These are phyloP conservation scores for Momotus momota DNA, from an alignment of 2,797 vertebrate genomes.

Conservation along the genomic window DNA sequence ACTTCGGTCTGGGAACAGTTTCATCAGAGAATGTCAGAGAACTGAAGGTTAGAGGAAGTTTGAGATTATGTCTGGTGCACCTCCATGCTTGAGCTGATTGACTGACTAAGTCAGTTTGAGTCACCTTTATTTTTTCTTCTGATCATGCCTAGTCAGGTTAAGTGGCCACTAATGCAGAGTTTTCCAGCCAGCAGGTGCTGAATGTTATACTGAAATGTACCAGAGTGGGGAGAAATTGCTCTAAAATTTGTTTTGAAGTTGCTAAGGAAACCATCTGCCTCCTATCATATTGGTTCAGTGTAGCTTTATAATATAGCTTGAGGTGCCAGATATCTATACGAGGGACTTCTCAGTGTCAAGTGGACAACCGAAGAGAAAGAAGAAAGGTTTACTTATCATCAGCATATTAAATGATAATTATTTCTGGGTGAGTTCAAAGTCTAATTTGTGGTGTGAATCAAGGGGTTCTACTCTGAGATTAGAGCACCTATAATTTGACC, in stretches of 20 bases:
- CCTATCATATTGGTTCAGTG: background rate
- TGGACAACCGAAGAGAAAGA: background rate
- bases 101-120: background rate
- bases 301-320: background rate
- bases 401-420: background rate
- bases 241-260: slow-evolving; percentile 34
- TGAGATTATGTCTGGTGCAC: background rate
- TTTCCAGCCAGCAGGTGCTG: background rate
- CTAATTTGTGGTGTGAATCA: background rate
- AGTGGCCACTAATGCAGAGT: background rate
- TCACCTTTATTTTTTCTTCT: background rate
- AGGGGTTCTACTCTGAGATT: background rate
- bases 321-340: background rate
- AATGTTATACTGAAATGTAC: slow-evolving; percentile 14
- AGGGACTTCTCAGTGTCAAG: background rate
- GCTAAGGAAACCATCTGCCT: slow-evolving; percentile 5
- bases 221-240: slow-evolving; percentile 55
- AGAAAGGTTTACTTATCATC: background rate
- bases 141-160: background rate
- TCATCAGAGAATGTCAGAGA: background rate
- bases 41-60: background rate
- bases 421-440: background rate
- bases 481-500: background rate
- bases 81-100: background rate
- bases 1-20: background rate